A percentile compares a stretch with the other conserved stretches of the same genome.
phyloP scores from a whole-genome alignment of 2,113 vertebrate species.

The Barnardius zonarius region DNA sequence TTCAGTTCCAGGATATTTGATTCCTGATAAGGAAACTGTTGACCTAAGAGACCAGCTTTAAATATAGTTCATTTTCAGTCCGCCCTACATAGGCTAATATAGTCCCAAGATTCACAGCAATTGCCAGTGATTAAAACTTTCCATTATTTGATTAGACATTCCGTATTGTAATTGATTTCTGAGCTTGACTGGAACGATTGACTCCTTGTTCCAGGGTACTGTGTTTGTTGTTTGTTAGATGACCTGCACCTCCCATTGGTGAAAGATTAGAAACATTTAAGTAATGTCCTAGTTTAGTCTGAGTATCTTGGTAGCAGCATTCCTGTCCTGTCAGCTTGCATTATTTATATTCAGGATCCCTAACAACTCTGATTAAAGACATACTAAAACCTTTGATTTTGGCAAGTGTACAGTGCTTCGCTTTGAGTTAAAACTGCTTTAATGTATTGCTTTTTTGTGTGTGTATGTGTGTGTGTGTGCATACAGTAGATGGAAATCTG shows the following conservation, averaged over 20 bases:
- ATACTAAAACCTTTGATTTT: constrained; percentile 53
- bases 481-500: constrained; percentile 37
- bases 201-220: constrained; percentile 16
- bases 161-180: constrained; percentile 52
- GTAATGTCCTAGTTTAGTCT: constrained; percentile 64
- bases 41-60: constrained; percentile 70
- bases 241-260: constrained; percentile 65
- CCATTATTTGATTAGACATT: constrained; percentile 66
- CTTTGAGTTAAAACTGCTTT: constrained; percentile 27
- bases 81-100: constrained; percentile 25
- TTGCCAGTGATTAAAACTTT: constrained; percentile 65
- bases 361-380: constrained; percentile 51
- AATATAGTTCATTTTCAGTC: constrained; percentile 66
- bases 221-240: constrained; percentile 65
- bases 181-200: constrained; percentile 19
- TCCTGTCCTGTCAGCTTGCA: constrained; percentile 43
- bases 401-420: not conserved
- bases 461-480: not conserved
- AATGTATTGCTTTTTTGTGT: not conserved
- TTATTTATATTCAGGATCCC: constrained; percentile 66
- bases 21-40: constrained; percentile 74
- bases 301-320: constrained; percentile 58
- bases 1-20: constrained; percentile 71
- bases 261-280: constrained; percentile 74
- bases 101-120: constrained; percentile 52